These are phyloP conservation scores for Seira sanloemensis DNA, from an alignment of 2,888 invertebrate genomes.

Conservation along the genomic window DNA sequence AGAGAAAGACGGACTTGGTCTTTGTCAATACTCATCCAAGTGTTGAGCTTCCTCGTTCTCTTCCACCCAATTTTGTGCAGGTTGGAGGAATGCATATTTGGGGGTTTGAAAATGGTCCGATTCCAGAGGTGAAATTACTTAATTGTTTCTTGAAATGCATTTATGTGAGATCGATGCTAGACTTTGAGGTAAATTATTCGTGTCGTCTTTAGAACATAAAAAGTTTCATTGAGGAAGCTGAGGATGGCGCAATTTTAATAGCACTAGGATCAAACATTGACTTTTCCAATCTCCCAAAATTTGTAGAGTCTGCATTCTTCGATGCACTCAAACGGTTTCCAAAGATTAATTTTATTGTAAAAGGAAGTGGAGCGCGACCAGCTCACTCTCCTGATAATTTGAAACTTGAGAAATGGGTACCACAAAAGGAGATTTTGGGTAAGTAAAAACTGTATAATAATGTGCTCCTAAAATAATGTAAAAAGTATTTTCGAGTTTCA, in stretches of 20 bases:
- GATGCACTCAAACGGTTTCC: slow-evolving; percentile 55
- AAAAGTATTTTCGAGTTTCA: no score
- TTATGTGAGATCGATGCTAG: no score
- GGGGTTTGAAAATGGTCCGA: slow-evolving; percentile 30
- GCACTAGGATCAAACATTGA: slow-evolving; percentile 57
- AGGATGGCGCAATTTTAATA: slow-evolving; percentile 63
- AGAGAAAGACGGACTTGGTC: slow-evolving; percentile 39
- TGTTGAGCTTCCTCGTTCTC: slow-evolving; percentile 47
- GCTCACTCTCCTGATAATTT: slow-evolving; percentile 68
- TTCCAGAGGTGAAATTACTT: no score
- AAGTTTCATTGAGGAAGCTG: slow-evolving; percentile 58
- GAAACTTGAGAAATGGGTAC: slow-evolving; percentile 71
- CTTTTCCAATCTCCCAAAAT: slow-evolving; percentile 42
- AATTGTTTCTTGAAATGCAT: no score
- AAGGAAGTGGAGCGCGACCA: slow-evolving; percentile 65
- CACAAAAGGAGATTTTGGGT: slow-evolving; percentile 73
- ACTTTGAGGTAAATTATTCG: no score
- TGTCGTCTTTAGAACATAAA: slow-evolving; percentile 56
- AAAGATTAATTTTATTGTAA: slow-evolving; percentile 69
- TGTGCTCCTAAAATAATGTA: neutral
- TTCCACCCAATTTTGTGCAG: slow-evolving; percentile 41
- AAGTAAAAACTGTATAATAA: no score
- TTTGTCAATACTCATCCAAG: slow-evolving; percentile 47
- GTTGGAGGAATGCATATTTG: slow-evolving; percentile 65
- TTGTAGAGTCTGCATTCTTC: slow-evolving; percentile 51